Base-by-base conservation (phyloP, 2,797 vertebrate species). In the Leptodactylus fallax region DNA sequence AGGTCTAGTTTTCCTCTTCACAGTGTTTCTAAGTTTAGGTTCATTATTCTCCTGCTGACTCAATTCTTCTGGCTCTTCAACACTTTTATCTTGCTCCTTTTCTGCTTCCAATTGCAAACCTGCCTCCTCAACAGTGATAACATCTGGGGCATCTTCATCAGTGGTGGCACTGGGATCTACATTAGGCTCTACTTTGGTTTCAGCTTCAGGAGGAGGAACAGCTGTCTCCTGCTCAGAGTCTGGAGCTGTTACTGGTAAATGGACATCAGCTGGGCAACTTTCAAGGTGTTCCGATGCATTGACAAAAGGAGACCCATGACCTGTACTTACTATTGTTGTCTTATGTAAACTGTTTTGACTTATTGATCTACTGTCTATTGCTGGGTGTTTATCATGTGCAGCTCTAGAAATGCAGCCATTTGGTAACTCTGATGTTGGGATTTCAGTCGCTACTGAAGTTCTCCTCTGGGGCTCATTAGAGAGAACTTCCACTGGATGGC, bases 1-100 rank as follows among this genome's bases (percentile, higher is more conserved):
- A 0, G 98, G 98, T 16, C 98, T 95, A 87, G 91, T 96, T 90
- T 96, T 97, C 58, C 96, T 95, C 74, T 96, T 96, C 1, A 91
- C 91, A 0, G 93, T 92, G 12, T 92, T 93, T 83, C 95, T 93
- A 89, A 96, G 88, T 0, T 91, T 94, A 0, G 94, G 92, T 87
- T 92, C 92, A 81, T 92, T 91, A 36, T 11, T 74, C 17, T 81
- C 91, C 49, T 90, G 78, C 47, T 90, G 88, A 47, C 27, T 90
- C 87, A 21, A n/a, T 63, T 51, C 92, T 13, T 90, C 92, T 89
- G 91, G 90, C 89, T 91, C 93, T 51, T 93, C 90, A 81, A 91
- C 91, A 85, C 36, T 92, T 27, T 92, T 94, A 79, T 95, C 94
- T 88, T 90, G 56, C 56, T 93, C 90, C 83, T 92, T 92, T 90